A percentile compares a stretch with the other conserved stretches of the same genome.
Evolutionary conservation across 2,888 invertebrate genomes (phyloP).

Genomic region (Entomobrya multifasciata): DNA sequence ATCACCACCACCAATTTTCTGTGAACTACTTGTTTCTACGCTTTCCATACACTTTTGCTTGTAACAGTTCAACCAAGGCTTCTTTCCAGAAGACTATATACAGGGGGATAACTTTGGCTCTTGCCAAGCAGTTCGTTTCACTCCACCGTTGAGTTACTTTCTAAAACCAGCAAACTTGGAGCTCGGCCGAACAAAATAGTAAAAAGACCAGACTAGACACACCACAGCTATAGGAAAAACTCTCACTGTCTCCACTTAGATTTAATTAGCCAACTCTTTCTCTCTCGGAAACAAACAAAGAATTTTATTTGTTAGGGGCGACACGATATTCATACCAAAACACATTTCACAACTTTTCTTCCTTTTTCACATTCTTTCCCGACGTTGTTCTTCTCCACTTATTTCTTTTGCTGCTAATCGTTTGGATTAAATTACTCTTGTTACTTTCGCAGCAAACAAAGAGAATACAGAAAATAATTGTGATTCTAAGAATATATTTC

Average conservation of each 20-base stretch:
- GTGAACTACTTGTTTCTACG: not conserved
- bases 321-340: slow-evolving; percentile 18
- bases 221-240: slow-evolving; percentile 19
- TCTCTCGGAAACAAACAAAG: not conserved
- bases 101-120: slow-evolving; percentile 55
- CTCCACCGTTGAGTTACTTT: slow-evolving; percentile 68
- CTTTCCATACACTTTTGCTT: not conserved
- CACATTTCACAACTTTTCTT: slow-evolving; percentile 26
- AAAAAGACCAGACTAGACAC: not conserved
- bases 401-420: not conserved
- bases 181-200: not conserved
- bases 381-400: not conserved
- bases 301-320: slow-evolving; percentile 40
- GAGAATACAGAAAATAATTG: not conserved
- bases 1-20: slow-evolving; percentile 33
- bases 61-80: not conserved
- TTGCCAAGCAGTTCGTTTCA: slow-evolving; percentile 64
- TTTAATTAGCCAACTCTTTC: slow-evolving; percentile 46
- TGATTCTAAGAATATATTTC: not conserved
- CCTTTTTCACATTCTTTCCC: not conserved
- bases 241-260: slow-evolving; percentile 33
- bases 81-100: slow-evolving; percentile 36
- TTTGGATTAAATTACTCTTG: slow-evolving; percentile 1
- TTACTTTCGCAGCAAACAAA: no score
- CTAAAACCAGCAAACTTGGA: slow-evolving; percentile 25